Base-by-base conservation (phyloP, 1,140 invertebrate genomes). In the Megalopta genalis region DNA sequence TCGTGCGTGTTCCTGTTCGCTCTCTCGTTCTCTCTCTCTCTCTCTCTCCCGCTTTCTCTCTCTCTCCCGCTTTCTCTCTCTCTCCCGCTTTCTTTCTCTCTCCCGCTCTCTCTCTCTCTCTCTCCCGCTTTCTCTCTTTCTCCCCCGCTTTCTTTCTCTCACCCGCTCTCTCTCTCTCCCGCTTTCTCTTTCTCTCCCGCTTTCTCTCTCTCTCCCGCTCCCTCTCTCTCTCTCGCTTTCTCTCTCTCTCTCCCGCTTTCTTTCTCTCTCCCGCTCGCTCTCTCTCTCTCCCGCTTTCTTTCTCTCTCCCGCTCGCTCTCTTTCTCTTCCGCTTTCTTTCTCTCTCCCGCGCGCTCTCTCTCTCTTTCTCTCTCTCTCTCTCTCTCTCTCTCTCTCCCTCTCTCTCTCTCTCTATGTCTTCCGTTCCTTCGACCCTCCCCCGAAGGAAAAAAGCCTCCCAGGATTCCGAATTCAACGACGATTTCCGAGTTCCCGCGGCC, bases 1-100 rank as follows among this genome's bases (percentile, higher is more conserved):
- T 80, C 84, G 86, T 25, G 23, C 7, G 18, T 68, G 80, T 70
- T 67, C 10, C 49, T 73, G 18, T n/a, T 12, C 8, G 32, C 32
- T 32, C 32, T 32, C 32, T 42, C 39, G n/a, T n/a, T 57, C 23
- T 21, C 0, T 12, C 7, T 0, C 23, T 37, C 39, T 54, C 8
- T 42, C 7, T 37, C 14, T 59, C 18, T 12, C 23, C 5, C 73
- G 0, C 39, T 57, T 21, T 21, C 0, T 12, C 7, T 0, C 23
- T 37, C 39, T 54, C 8, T 42, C 7, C 39, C n/a, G n/a, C 37
- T 57, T 23, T 57, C 23, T 21, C 0, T 12, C 7, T 0, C 23
- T 37, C 39, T 54, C 8, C 37, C 23, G 42, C 18, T 10, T n/a
- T 2, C 73, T 25, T 7, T 21, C 18, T 39, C 37, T 39, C 37